Base-by-base conservation (phyloP, 2,113 vertebrate genomes). In the Rissa tridactyla region DNA sequence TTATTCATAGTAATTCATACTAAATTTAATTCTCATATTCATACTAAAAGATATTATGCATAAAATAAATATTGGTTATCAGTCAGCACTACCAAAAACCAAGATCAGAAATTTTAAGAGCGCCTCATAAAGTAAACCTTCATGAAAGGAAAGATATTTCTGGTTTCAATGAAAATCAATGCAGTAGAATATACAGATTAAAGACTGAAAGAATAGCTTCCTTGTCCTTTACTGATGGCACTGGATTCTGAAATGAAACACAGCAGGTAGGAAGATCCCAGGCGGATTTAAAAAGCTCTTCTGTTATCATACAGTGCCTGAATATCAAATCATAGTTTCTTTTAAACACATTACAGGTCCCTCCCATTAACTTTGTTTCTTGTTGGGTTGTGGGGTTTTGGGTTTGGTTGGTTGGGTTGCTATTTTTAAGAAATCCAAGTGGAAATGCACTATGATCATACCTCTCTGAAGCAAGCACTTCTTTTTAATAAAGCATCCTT, bases 401-500 rank as follows among this genome's bases (percentile, higher is more conserved):
- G 12, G 21, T 8, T 58, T 44, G 46, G 8, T 47, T 84, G 30
- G 1, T 82, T 84, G 34, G 7, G 8, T 70, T 44, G 52, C 66
- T 49, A 49, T 42, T 75, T 70, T 29, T 38, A 73, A 71, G 51
- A 68, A 80, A 55, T 21, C 11, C 21, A 54, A 16, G 15, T 71
- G 38, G 40, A 92, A 88, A 62, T 1, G 3, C 13, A 34, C 7
- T 46, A 32, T 51, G 51, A 61, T 57, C 38, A 15, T 12, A 8
- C 30, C 7, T 69, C 57, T 66, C 54, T 75, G 30, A 88, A 77
- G 13, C 4, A 77, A 86, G 46, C 5, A 30, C n/a, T 86, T 60
- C 19, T 58, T 85, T 88, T 88, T 86, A 92, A 85, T 82, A 97
- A 92, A n/a, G 40, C 38, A 86, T 79, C n/a, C 42, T 71, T 75